Percentiles rank a stretch among this genome's conserved stretches.
These are phyloP conservation scores for Charina bottae DNA, from an alignment of 2,113 vertebrate genomes.

Conservation along the genomic window DNA sequence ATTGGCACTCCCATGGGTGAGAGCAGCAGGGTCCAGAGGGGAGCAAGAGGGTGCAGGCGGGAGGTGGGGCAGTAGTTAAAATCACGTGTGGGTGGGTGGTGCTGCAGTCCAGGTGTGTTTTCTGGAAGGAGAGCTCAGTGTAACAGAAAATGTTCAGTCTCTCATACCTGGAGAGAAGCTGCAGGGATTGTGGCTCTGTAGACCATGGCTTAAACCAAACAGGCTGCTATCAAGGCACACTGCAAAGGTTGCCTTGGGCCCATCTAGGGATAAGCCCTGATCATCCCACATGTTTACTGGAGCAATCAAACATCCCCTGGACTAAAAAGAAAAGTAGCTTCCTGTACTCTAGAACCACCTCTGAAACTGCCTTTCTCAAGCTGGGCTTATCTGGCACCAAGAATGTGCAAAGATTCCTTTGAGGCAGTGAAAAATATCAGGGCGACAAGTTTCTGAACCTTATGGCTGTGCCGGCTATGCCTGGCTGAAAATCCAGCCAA, in stretches of 20 bases:
- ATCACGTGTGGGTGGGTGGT: not conserved
- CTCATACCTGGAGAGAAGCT: not conserved
- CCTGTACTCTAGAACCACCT: not conserved
- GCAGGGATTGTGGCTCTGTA: not conserved
- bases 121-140: too few relatives aligned
- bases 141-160: not conserved
- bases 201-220: too few relatives aligned
- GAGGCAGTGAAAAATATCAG: not conserved
- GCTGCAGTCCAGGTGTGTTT: not conserved
- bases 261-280: not conserved
- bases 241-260: not conserved
- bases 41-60: accelerated
- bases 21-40: accelerated
- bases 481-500: too few relatives aligned
- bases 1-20: constrained; percentile 97
- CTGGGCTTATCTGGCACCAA: too few relatives aligned
- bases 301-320: not conserved
- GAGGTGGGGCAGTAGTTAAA: not conserved
- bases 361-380: not conserved
- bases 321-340: not conserved
- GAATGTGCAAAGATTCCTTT: not conserved
- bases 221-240: not conserved
- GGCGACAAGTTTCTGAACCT: not conserved
- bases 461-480: not conserved
- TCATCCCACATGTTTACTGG: not conserved